phyloP scores from a whole-genome alignment of 2,888 invertebrate genomes.

The Tanypteryx hageni region DNA sequence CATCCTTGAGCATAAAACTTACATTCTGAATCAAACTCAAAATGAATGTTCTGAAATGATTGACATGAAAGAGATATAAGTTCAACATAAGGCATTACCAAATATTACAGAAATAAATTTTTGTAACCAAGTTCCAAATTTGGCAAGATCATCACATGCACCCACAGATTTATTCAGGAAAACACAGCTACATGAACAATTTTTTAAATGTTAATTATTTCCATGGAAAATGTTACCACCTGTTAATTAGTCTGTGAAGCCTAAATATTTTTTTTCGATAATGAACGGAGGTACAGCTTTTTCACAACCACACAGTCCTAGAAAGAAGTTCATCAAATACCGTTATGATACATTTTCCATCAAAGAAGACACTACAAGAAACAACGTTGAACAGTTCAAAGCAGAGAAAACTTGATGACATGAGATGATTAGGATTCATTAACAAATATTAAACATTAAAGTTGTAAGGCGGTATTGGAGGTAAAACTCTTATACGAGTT shows the following conservation, averaged over 20 bases:
- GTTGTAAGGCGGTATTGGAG: neutral
- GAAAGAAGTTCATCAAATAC: constrained; percentile 2
- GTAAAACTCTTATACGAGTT: neutral
- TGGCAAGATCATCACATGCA: constrained; percentile 51
- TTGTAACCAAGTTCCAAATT: constrained; percentile 3
- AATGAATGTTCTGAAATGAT: neutral
- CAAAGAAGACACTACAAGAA: constrained; percentile 3
- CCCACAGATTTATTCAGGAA: constrained; percentile 43
- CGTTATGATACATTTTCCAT: neutral
- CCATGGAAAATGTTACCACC: constrained; percentile 21
- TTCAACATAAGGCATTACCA: neutral
- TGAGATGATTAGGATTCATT: neutral
- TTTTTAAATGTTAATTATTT: neutral
- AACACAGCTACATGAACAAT: constrained; percentile 48
- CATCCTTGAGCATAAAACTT: neutral
- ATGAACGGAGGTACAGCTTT: constrained; percentile 25
- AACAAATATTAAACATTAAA: neutral
- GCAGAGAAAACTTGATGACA: neutral
- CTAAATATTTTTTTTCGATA: neutral
- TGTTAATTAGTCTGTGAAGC: constrained; percentile 27
- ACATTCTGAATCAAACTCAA: neutral
- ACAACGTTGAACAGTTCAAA: neutral
- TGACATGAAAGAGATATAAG: neutral
- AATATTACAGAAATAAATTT: constrained; percentile 27
- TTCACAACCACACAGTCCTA: constrained; percentile 45